Percentiles rank a stretch among this genome's conserved stretches.
These are phyloP conservation scores for Trinectes maculatus DNA, from an alignment of 2,113 vertebrate genomes.

Conservation along the genomic window DNA sequence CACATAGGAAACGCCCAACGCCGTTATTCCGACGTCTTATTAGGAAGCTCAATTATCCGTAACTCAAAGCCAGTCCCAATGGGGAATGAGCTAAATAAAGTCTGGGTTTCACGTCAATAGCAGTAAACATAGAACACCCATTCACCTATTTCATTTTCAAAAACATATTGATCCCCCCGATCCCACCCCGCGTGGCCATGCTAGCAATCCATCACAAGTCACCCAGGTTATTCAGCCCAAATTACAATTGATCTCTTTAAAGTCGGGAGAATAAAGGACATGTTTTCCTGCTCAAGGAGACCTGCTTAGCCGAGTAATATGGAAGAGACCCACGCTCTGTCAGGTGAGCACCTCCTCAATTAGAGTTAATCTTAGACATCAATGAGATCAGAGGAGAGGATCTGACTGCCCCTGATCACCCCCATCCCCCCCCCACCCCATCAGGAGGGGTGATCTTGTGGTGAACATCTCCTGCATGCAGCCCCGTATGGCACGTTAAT, in stretches of 20 bases:
- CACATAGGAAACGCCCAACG: background rate
- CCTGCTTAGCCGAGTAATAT: constrained; percentile 59
- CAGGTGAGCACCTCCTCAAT: constrained; percentile 68
- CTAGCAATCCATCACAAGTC: constrained; percentile 51
- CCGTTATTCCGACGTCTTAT: background rate
- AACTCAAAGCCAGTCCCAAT: constrained; percentile 13
- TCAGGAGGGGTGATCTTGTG: constrained; percentile 19
- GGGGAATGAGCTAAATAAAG: constrained; percentile 32
- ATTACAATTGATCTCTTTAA: constrained; percentile 70
- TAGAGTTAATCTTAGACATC: constrained; percentile 69
- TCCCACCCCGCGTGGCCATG: constrained; percentile 28
- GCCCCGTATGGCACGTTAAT: constrained; percentile 22
- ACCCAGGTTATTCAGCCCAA: constrained; percentile 58
- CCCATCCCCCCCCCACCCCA: constrained; percentile 18
- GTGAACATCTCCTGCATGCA: constrained; percentile 28
- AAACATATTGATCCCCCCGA: constrained; percentile 53
- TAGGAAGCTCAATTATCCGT: constrained; percentile 27
- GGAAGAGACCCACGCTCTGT: constrained; percentile 40
- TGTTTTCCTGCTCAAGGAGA: constrained; percentile 60
- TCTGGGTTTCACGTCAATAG: constrained; percentile 28
- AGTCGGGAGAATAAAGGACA: constrained; percentile 55
- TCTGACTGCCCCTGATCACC: constrained; percentile 59
- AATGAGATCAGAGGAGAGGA: constrained; percentile 64
- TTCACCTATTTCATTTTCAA: constrained; percentile 52
- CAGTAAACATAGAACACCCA: constrained; percentile 37